Conservation (phyloP, 2,797 vertebrate species). For the Siniperca scherzeri region DNA sequence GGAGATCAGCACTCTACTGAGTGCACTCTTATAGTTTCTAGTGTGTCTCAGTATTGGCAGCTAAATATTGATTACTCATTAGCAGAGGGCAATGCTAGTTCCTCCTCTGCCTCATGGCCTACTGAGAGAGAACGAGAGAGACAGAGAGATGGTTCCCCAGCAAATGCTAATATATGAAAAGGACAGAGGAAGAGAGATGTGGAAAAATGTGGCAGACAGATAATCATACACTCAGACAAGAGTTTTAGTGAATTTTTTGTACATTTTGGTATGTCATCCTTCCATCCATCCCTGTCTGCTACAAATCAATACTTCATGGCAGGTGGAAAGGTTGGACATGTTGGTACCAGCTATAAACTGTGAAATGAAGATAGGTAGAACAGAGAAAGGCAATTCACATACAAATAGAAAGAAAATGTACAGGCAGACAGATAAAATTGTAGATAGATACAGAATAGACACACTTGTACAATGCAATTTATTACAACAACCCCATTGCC, state of each 20-base stretch:
- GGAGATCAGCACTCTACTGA: too few relatives aligned
- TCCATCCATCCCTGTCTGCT: slow-evolving; percentile 12
- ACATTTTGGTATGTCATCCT: slow-evolving; percentile 7
- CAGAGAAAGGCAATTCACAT: neutral
- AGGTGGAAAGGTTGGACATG: slow-evolving; percentile 30
- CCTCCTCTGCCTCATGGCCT: slow-evolving; percentile 8
- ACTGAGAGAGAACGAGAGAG: neutral
- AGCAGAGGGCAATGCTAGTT: slow-evolving; percentile 6
- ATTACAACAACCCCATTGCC: neutral
- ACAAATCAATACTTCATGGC: slow-evolving; percentile 38
- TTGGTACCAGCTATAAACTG: slow-evolving; percentile 7
- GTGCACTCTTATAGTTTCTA: neutral
- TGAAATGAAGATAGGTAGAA: slow-evolving; percentile 12
- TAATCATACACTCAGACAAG: slow-evolving; percentile 46
- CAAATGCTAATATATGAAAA: slow-evolving; percentile 18
- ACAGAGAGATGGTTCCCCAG: neutral
- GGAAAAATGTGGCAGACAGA: slow-evolving; percentile 34
- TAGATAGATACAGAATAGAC: neutral
- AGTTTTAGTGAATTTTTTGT: slow-evolving; percentile 11
- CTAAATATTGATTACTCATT: slow-evolving; percentile 36
- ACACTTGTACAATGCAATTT: slow-evolving; percentile 13
- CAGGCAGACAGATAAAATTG: neutral
- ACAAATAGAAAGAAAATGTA: neutral
- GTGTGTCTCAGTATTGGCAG: slow-evolving; percentile 26
- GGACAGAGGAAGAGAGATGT: neutral